Percentiles rank a stretch among this genome's conserved stretches.
These are phyloP conservation scores for Mirounga angustirostris DNA, from an alignment of 2,113 vertebrate genomes.

Conservation along the genomic window DNA sequence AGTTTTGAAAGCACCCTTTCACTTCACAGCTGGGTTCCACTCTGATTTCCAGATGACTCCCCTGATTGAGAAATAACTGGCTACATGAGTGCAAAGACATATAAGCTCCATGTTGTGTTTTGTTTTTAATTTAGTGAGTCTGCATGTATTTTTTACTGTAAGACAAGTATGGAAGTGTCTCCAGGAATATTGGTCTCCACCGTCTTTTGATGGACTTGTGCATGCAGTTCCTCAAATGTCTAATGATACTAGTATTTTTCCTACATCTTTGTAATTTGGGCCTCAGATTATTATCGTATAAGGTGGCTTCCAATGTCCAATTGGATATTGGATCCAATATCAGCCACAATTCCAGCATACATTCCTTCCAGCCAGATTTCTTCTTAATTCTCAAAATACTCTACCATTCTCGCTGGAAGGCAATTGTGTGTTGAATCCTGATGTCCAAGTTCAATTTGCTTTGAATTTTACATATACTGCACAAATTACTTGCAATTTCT, in stretches of 20 bases:
- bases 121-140: neutral
- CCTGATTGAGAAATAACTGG: neutral
- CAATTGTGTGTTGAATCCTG: neutral
- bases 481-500: neutral
- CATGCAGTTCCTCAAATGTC: neutral
- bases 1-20: neutral
- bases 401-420: neutral
- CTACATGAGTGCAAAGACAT: neutral
- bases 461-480: neutral
- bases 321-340: neutral
- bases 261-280: neutral
- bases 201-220: neutral
- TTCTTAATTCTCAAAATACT: constrained; percentile 13
- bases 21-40: neutral
- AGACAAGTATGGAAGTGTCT: neutral
- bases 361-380: neutral
- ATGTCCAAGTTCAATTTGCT: neutral
- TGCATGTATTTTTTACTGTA: neutral
- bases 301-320: neutral
- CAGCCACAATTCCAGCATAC: neutral
- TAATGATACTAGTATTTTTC: neutral
- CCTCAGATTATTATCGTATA: neutral
- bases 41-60: neutral
- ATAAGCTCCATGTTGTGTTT: neutral
- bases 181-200: neutral